Percentiles rank a stretch among this genome's conserved stretches.
phyloP scores from a whole-genome alignment of 2,888 invertebrate genomes.

The Melipona beecheii region DNA sequence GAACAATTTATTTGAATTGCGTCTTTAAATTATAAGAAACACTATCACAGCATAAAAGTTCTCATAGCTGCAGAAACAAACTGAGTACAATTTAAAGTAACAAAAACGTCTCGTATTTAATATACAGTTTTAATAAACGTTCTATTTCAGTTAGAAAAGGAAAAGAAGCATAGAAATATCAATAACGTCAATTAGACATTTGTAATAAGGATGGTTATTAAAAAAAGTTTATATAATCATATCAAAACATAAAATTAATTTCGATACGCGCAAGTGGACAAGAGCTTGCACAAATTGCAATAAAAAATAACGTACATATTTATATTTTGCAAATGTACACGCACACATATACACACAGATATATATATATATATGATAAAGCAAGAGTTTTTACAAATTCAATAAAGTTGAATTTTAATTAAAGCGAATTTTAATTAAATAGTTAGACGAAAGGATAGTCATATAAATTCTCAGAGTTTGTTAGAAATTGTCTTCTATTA shows the following conservation, averaged over 20 bases:
- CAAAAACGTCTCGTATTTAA: constrained; percentile 1
- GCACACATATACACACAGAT: constrained; percentile 9
- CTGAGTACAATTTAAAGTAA: constrained; percentile 23
- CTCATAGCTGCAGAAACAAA: not conserved
- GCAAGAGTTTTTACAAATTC: constrained; percentile 23
- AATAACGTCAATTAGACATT: constrained; percentile 49
- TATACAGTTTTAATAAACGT: not conserved
- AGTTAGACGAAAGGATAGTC: constrained; percentile 4
- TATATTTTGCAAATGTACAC: constrained; percentile 54
- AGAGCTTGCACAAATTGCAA: constrained; percentile 30
- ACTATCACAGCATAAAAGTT: not conserved
- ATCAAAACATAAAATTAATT: constrained; percentile 11
- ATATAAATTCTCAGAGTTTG: constrained; percentile 18
- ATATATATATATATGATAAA: constrained; percentile 16
- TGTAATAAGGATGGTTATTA: constrained; percentile 8
- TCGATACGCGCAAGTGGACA: constrained; percentile 31
- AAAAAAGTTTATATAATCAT: constrained; percentile 30
- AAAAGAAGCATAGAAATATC: constrained; percentile 13
- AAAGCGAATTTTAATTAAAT: constrained; percentile 12
- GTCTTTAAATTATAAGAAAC: not conserved
- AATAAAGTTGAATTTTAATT: constrained; percentile 4
- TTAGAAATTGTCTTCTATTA: constrained; percentile 14
- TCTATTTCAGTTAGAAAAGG: constrained; percentile 11
- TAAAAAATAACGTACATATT: constrained; percentile 3
- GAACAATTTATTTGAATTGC: not conserved